Evolutionary conservation across 2,113 vertebrate species (phyloP).

Genomic region (Chitala chitala): DNA sequence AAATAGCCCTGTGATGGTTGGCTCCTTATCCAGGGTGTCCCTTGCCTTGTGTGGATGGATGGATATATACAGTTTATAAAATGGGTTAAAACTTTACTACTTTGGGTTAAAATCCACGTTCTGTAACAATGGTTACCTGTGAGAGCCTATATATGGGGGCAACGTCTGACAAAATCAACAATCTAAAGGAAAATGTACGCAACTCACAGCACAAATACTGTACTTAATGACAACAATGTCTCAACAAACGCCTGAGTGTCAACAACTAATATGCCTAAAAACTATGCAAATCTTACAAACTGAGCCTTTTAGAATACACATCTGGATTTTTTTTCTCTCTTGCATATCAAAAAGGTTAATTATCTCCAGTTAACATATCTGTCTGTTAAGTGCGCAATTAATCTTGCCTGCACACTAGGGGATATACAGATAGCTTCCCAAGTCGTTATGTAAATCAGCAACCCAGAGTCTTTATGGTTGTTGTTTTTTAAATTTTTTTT

Average conservation of each 20-base stretch:
- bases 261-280: background rate
- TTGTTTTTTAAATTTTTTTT: too few species aligned
- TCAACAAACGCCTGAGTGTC: background rate
- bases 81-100: too few species aligned
- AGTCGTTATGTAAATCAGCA: constrained; percentile 21
- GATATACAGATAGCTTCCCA: background rate
- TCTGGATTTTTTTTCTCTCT: constrained; percentile 4
- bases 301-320: constrained; percentile 19
- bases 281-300: constrained; percentile 28
- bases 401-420: constrained; percentile 24
- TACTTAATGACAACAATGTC: background rate
- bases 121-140: too few species aligned
- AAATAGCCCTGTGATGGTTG: too few species aligned
- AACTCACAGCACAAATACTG: background rate
- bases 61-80: too few species aligned
- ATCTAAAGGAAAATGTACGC: too few species aligned
- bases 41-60: too few species aligned
- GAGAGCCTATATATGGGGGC: too few species aligned
- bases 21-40: too few species aligned
- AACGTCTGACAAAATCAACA: too few species aligned
- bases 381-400: constrained; percentile 37
- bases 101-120: too few species aligned
- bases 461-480: background rate
- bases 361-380: constrained; percentile 36
- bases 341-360: constrained; percentile 39